phyloP scores from a whole-genome alignment of 1,140 invertebrate genomes.

The Camponotus vicinus region DNA sequence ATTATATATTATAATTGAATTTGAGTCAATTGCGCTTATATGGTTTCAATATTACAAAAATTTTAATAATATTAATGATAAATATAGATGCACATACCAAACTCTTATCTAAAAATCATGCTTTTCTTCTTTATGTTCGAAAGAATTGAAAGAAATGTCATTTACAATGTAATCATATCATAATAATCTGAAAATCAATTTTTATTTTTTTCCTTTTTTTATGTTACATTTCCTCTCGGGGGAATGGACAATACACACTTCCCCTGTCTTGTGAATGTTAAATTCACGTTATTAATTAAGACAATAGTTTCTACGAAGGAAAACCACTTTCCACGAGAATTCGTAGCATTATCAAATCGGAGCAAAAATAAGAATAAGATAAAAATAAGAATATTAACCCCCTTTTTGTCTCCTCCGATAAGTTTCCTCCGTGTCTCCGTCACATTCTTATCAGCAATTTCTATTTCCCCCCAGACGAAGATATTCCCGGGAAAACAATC shows the following conservation, averaged over 20 bases:
- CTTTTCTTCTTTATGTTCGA: neutral
- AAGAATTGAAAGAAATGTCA: neutral
- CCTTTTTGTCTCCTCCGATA: conserved; percentile 33
- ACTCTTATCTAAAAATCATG: neutral
- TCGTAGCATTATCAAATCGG: conserved; percentile 49
- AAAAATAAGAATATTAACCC: conserved; percentile 53
- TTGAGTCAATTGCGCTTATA: no score
- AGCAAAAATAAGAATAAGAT: conserved; percentile 59
- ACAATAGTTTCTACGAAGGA: conserved; percentile 43
- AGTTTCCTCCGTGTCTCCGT: neutral
- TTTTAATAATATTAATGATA: neutral
- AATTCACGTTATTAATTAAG: conserved; percentile 65
- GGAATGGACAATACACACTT: neutral
- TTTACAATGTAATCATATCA: neutral
- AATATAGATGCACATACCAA: no score
- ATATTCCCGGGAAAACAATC: conserved; percentile 57
- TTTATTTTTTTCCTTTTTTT: neutral
- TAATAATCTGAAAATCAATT: neutral
- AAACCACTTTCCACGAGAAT: neutral
- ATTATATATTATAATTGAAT: no score
- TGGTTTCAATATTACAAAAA: neutral
- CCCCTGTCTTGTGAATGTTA: conserved; percentile 27
- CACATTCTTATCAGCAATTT: conserved; percentile 48
- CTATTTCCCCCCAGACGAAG: conserved; percentile 33
- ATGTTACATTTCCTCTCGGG: neutral